Evolutionary conservation across 2,113 vertebrate species (phyloP), one percentile per base, ranked within the genome.

Genomic region (Actenoides lindsayi): DNA sequence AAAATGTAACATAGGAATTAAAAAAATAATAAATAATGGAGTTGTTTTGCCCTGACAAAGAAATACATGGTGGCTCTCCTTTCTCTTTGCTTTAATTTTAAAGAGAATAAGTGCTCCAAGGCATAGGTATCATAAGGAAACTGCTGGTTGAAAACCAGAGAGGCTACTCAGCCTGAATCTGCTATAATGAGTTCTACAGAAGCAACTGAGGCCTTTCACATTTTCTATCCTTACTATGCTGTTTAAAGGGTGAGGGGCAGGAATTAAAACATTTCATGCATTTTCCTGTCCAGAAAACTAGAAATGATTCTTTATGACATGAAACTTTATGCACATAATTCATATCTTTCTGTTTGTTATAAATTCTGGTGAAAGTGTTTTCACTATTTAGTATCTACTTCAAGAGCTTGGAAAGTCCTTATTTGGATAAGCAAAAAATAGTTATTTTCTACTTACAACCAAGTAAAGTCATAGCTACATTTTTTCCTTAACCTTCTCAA

Each of bases 11-110:
- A 2, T 2, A 84, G 18, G 65, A 79, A 89, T 54, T 93, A 71
- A 84, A 96, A 96, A 95, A 84, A 28, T 59, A 91, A 93, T 79
- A 91, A 93, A 93, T 84, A 83, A 90, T 80, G 31, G 51, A 37
- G 5, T 27, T 75, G 60, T 64, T 51, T 64, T 90, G 44, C 64
- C 12, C 84, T 79, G 73, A 84, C 48, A 87, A 90, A 90, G n/a
- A 94, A 90, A 78, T 50, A 68, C 31, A 37, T 6, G 5, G 21
- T 41, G 70, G 33, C 7, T 65, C 13, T 46, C 16, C 4, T 73
- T 95, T 90, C 44, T 19, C 25, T 94, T 56, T 80, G 20, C 41
- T 91, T 88, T 73, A n/a, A 83, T 93, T 94, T 93, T 90, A 70
- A 83, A 90, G 42, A 67, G 50, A 90, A 51, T 46, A 90, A 91